Evolutionary conservation across 2,113 vertebrate genomes (phyloP).

Genomic region (Anguilla japonica): DNA sequence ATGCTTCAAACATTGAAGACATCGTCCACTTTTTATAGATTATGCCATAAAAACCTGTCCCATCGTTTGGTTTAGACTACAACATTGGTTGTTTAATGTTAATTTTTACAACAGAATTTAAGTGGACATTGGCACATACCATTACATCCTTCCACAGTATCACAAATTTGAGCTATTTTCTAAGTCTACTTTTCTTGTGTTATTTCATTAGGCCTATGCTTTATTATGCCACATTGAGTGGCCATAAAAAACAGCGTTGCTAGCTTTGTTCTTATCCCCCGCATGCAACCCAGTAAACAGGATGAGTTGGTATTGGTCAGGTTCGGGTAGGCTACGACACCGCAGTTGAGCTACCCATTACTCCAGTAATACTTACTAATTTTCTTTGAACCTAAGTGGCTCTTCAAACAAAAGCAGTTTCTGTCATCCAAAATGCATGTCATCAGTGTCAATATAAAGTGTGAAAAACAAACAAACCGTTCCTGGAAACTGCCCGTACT

Average conservation of each 20-base stretch:
- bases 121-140: not conserved
- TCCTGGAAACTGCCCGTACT: not conserved
- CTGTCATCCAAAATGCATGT: too few species aligned
- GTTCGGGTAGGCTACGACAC: not conserved
- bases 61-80: not conserved
- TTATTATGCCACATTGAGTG: not conserved
- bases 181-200: slow-evolving; percentile 7
- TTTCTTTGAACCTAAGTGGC: not conserved
- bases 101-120: not conserved
- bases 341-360: not conserved
- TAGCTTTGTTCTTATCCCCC: not conserved
- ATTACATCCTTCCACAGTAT: not conserved
- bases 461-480: not conserved
- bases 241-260: not conserved
- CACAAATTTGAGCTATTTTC: not conserved
- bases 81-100: not conserved
- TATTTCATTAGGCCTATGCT: slow-evolving; percentile 31
- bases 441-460: too few species aligned
- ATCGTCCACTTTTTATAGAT: not conserved
- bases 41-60: not conserved
- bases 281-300: not conserved
- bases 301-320: not conserved
- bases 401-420: not conserved
- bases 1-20: not conserved
- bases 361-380: not conserved